A percentile compares a stretch with the other conserved stretches of the same genome.
Conservation (phyloP, 2,113 vertebrate species). For the Caranx melampygus region DNA sequence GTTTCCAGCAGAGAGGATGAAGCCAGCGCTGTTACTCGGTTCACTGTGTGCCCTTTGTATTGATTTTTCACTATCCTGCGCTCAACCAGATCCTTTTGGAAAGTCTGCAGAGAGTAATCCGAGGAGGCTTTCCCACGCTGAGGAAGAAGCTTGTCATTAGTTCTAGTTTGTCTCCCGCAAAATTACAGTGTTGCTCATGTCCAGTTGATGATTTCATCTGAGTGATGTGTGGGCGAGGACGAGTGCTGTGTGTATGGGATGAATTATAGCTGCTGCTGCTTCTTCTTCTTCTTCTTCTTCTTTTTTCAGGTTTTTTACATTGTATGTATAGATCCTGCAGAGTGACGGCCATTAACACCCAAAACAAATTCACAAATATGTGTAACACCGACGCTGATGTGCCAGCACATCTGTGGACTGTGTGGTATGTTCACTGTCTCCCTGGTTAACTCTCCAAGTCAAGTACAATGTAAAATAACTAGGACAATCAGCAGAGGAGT, state of each 20-base stretch:
- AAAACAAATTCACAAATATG: conserved; percentile 16
- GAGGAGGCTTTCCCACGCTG: conserved; percentile 58
- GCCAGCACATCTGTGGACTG: conserved; percentile 50
- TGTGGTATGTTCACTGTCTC: not conserved
- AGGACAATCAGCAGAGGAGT: not conserved
- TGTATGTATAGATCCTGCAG: not conserved
- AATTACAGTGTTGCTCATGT: conserved; percentile 47
- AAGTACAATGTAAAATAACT: not conserved
- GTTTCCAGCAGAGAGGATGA: not conserved
- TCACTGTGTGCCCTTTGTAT: not conserved
- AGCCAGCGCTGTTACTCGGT: not conserved
- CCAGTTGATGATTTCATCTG: conserved; percentile 58
- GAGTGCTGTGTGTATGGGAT: not conserved
- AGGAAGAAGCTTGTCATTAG: conserved; percentile 50
- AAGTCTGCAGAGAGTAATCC: conserved; percentile 32
- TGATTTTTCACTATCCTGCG: conserved; percentile 19
- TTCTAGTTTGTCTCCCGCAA: conserved; percentile 46
- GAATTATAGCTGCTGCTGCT: not conserved
- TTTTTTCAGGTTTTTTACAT: conserved; percentile 16
- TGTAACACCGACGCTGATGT: not conserved
- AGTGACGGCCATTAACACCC: not conserved
- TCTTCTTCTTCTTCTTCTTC: not conserved
- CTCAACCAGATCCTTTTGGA: conserved; percentile 37
- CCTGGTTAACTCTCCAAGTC: not conserved
- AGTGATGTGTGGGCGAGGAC: not conserved